Percentiles rank a stretch among this genome's conserved stretches.
Evolutionary conservation across 2,113 vertebrate genomes (phyloP).

Genomic region (Passer domesticus): DNA sequence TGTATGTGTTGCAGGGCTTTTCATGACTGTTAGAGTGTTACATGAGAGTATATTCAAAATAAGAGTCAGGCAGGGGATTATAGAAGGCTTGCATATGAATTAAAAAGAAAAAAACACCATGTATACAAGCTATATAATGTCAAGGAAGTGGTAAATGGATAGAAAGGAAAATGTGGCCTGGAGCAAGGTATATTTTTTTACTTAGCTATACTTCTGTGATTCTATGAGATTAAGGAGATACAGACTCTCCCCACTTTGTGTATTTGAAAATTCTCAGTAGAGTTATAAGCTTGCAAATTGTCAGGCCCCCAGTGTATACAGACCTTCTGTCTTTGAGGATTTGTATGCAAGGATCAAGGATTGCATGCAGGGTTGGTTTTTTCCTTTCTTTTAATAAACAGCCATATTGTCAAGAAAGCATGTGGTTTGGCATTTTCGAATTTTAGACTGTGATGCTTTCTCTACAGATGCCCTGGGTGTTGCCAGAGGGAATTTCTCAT

Average conservation of each 20-base stretch:
- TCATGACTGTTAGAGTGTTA: not conserved
- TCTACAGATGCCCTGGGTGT: not conserved
- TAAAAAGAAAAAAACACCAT: not conserved
- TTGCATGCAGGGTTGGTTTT: not conserved
- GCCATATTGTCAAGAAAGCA: not conserved
- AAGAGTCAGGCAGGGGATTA: not conserved
- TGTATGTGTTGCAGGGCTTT: not conserved
- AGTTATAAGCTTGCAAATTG: not conserved
- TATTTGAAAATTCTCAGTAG: slow-evolving; percentile 26
- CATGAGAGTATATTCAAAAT: slow-evolving; percentile 19
- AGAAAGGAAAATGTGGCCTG: not conserved
- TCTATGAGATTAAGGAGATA: not conserved
- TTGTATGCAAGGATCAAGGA: not conserved
- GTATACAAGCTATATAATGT: not conserved
- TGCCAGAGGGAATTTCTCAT: not conserved
- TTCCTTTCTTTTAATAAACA: not conserved
- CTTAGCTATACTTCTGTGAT: not conserved
- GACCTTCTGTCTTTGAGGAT: not conserved
- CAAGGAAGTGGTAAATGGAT: not conserved
- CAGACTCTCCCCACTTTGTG: rapidly evolving
- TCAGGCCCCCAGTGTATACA: not conserved
- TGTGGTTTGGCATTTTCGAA: not conserved
- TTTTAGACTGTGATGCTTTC: not conserved
- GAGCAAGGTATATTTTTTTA: not conserved
- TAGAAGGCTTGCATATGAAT: not conserved